Percentiles rank a stretch among this genome's conserved stretches.
Conservation (phyloP, 2,797 vertebrate genomes). For the Labroides dimidiatus region DNA sequence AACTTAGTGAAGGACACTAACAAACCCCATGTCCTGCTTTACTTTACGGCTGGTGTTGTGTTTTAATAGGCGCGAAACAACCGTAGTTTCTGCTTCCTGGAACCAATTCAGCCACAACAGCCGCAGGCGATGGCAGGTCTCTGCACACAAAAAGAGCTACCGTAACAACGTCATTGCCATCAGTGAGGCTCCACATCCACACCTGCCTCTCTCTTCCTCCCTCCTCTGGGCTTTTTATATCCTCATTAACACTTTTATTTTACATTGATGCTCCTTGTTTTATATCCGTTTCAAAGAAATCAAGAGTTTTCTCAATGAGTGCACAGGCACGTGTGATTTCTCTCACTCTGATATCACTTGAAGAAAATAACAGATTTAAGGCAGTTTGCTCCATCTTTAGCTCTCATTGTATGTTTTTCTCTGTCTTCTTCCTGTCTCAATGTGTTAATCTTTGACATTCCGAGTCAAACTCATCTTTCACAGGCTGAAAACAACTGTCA, state of each 20-base stretch:
- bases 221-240: slow-evolving; percentile 8
- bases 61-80: slow-evolving; percentile 34
- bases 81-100: slow-evolving; percentile 18
- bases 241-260: slow-evolving; percentile 47
- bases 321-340: slow-evolving; percentile 9
- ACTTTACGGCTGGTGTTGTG: slow-evolving; percentile 18
- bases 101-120: slow-evolving; percentile 20
- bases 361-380: slow-evolving; percentile 52
- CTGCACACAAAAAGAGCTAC: slow-evolving; percentile 14
- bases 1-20: slow-evolving; percentile 32
- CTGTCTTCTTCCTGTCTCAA: neutral
- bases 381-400: slow-evolving; percentile 30
- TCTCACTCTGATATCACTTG: slow-evolving; percentile 43
- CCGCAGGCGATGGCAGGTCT: slow-evolving; percentile 26
- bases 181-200: slow-evolving; percentile 15
- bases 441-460: slow-evolving; percentile 14
- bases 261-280: slow-evolving; percentile 31
- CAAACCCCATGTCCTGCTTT: slow-evolving; percentile 13
- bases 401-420: slow-evolving; percentile 19
- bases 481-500: slow-evolving; percentile 9
- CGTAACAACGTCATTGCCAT: slow-evolving; percentile 56
- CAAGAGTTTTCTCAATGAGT: slow-evolving; percentile 4
- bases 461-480: slow-evolving; percentile 5
- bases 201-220: neutral
- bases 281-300: neutral